Conservation (phyloP, 2,113 vertebrate species). For the Ardeotis arabs region DNA sequence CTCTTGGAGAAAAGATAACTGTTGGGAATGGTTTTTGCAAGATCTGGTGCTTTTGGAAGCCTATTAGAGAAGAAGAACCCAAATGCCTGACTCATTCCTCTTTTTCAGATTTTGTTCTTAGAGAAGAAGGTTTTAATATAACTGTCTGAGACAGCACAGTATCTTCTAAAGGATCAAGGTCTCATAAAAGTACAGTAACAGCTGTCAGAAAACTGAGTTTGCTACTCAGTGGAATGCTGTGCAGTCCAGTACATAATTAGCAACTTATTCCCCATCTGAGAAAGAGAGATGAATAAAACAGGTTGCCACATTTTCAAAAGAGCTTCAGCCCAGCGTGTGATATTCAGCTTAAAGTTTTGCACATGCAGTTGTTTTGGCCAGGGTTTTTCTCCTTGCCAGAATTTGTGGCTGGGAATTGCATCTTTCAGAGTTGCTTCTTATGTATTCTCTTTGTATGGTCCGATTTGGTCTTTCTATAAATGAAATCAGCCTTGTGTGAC, state of each 20-base stretch:
- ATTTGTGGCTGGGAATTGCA: not conserved
- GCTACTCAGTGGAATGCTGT: slow-evolving; percentile 9
- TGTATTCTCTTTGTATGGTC: not conserved
- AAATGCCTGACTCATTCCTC: not conserved
- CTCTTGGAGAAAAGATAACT: not conserved
- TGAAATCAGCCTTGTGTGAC: not conserved
- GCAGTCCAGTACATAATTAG: slow-evolving; percentile 66
- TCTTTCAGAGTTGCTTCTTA: not conserved
- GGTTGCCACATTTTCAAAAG: slow-evolving; percentile 29
- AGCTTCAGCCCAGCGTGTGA: slow-evolving; percentile 22
- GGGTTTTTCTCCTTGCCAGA: not conserved
- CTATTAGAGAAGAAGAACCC: not conserved
- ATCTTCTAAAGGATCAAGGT: slow-evolving; percentile 62
- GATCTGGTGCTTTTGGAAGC: not conserved
- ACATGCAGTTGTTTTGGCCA: not conserved
- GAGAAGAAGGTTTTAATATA: slow-evolving; percentile 44
- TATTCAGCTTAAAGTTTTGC: not conserved
- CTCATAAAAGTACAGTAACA: slow-evolving; percentile 61
- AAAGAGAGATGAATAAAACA: slow-evolving; percentile 42
- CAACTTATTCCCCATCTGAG: slow-evolving; percentile 34
- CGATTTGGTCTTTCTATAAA: not conserved
- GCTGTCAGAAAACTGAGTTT: slow-evolving; percentile 64
- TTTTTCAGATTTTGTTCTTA: not conserved
- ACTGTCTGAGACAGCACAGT: slow-evolving; percentile 23
- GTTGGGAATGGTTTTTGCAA: not conserved